Base-by-base conservation (phyloP, 2,888 invertebrate species). In the Eupithecia inturbata region DNA sequence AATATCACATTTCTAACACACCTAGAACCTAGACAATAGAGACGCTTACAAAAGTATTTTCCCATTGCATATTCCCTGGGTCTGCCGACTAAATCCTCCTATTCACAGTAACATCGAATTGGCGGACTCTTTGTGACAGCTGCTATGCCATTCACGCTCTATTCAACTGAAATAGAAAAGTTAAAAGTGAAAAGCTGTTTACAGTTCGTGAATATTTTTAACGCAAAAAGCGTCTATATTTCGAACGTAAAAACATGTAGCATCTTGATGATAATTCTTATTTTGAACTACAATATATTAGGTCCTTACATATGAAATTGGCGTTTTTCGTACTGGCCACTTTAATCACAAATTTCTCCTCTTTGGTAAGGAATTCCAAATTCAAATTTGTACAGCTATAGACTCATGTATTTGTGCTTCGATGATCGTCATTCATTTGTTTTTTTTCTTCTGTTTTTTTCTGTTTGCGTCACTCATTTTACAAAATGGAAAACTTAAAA, bases 81-180 rank as follows among this genome's bases (percentile, higher is more conserved):
- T 74, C 77, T 81, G 80, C 76, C 76, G 72, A 69, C 74, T 76
- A 78, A 82, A 78, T 80, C 77, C 80, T 71, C 70, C 74, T 75
- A 80, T 84, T 83, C 79, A 81, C 79, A 78, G 77, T 78, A 75
- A 79, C 76, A 77, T 78, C 78, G 81, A 79, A 80, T 76, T 76
- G 74, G 78, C 78, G 75, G 72, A 82, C 79, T 79, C 84, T 86
- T 88, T 86, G 86, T 88, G 84, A 85, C 85, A 86, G 81, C 82
- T 83, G 84, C 82, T 77, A 80, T 81, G 78, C 82, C 78, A 82
- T 88, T 85, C 83, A 83, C 82, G 83, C 80, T 72, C 78, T 78
- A 82, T 79, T 79, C 72, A 66, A 76, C 79, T 74, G 81, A 78
- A 81, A 82, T 82, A 79, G 78, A 81, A 83, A 83, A 82, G 78